phyloP scores from a whole-genome alignment of 2,888 invertebrate genomes.

The Ochropleura plecta region DNA sequence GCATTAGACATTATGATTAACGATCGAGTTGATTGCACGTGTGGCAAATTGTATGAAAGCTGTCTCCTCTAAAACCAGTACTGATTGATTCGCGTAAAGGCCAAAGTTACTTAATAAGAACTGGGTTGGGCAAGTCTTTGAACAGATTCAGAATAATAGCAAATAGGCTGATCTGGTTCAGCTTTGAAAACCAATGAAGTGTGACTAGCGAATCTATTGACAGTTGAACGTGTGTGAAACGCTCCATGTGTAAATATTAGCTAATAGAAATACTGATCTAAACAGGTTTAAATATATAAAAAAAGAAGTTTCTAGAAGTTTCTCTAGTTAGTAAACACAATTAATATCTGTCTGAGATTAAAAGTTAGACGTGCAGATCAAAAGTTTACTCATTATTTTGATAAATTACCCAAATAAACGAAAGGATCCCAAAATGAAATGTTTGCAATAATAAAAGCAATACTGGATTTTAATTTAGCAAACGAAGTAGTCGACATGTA shows the following conservation, averaged over 20 bases:
- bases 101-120: conserved; percentile 61
- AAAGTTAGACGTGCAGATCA: background rate
- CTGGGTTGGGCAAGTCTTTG: conserved; percentile 57
- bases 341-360: background rate
- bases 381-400: conserved; percentile 10
- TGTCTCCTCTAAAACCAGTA: conserved; percentile 63
- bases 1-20: conserved; percentile 53
- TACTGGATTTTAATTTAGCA: background rate
- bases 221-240: background rate
- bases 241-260: background rate
- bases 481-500: too few species aligned
- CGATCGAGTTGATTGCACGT: conserved; percentile 53
- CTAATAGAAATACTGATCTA: background rate
- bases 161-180: conserved; percentile 19
- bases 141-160: conserved; percentile 50
- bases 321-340: background rate
- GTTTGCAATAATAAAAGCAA: background rate
- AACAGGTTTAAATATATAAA: background rate
- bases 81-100: conserved; percentile 62
- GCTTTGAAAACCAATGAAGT: conserved; percentile 40
- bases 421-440: background rate
- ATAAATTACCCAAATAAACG: background rate
- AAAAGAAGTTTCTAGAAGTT: background rate
- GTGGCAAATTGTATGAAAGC: conserved; percentile 66
- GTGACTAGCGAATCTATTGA: conserved; percentile 27